These are phyloP conservation scores for Pinna nobilis DNA, from an alignment of 1,140 invertebrate genomes.

Conservation along the genomic window DNA sequence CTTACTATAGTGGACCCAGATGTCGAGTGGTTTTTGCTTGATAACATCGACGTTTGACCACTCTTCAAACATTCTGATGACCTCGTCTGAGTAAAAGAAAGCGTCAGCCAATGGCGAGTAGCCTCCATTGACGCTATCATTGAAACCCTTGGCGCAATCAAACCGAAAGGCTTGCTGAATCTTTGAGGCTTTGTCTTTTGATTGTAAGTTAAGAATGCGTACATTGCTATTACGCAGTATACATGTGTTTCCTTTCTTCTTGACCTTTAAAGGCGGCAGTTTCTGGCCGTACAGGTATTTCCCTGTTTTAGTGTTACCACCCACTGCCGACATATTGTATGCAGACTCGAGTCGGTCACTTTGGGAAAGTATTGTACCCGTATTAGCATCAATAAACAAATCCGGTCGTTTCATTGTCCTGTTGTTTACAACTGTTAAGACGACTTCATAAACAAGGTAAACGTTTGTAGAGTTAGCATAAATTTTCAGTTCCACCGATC, in stretches of 20 bases:
- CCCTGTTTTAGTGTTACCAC: conserved; percentile 38
- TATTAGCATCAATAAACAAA: conserved; percentile 35
- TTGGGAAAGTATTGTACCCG: conserved; percentile 25
- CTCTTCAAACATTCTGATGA: conserved; percentile 47
- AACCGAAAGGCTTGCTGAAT: conserved; percentile 14
- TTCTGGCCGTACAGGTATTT: conserved; percentile 31
- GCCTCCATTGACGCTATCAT: conserved; percentile 48
- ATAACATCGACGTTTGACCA: conserved; percentile 30
- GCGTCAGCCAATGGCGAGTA: conserved; percentile 52
- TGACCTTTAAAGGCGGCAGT: conserved; percentile 30
- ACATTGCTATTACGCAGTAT: conserved; percentile 14
- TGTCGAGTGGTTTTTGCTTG: conserved; percentile 18
- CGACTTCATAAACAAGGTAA: conserved; percentile 31
- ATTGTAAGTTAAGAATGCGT: conserved; percentile 26
- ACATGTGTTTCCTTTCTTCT: conserved; percentile 8
- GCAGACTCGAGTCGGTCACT: not conserved
- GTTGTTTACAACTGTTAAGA: conserved; percentile 1
- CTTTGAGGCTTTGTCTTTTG: not conserved
- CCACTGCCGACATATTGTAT: conserved; percentile 11
- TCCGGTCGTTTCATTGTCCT: not conserved
- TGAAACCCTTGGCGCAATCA: conserved; percentile 21
- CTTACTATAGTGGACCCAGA: conserved; percentile 54
- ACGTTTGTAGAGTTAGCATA: not conserved
- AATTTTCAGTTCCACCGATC: conserved; percentile 7
- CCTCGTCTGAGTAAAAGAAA: conserved; percentile 38